These are phyloP conservation scores for Apodemus agrarius DNA, from an alignment of 2,797 vertebrate genomes.

Conservation along the genomic window DNA sequence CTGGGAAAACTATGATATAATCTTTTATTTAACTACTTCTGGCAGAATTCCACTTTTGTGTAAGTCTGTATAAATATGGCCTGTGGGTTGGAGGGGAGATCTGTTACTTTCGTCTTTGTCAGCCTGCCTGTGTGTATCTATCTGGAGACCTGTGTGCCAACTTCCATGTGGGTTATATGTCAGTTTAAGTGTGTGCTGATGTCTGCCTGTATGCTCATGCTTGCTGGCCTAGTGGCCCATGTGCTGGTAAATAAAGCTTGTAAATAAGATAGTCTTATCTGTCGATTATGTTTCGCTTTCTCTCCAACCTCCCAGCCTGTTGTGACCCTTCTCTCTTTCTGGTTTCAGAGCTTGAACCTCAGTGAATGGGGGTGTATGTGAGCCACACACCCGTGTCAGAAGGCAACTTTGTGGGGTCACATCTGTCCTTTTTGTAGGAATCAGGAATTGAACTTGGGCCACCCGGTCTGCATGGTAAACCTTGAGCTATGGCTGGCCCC, in stretches of 20 bases:
- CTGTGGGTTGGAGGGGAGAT: not conserved
- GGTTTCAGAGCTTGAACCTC: not conserved
- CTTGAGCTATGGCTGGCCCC: not conserved
- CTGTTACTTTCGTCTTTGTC: not conserved
- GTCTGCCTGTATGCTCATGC: not conserved
- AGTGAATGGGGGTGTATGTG: not conserved
- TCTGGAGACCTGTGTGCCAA: not conserved
- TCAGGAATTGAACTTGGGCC: not conserved
- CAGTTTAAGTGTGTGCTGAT: not conserved
- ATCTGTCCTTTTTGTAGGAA: not conserved
- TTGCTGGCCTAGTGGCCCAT: not conserved
- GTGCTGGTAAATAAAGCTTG: not conserved
- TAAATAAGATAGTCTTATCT: not conserved
- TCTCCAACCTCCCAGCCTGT: not conserved
- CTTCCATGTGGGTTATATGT: not conserved
- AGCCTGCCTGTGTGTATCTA: not conserved
- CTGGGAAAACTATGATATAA: not conserved
- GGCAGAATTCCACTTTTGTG: not conserved
- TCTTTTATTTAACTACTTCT: not conserved
- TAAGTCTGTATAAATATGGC: not conserved
- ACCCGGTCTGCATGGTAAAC: not conserved
- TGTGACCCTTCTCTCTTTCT: not conserved
- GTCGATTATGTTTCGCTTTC: not conserved
- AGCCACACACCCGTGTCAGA: not conserved
- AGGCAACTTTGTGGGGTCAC: not conserved